These are phyloP conservation scores for Actinopyga echinites DNA, from an alignment of 53 echinoderm and acorn worm genomes.

Conservation along the genomic window DNA sequence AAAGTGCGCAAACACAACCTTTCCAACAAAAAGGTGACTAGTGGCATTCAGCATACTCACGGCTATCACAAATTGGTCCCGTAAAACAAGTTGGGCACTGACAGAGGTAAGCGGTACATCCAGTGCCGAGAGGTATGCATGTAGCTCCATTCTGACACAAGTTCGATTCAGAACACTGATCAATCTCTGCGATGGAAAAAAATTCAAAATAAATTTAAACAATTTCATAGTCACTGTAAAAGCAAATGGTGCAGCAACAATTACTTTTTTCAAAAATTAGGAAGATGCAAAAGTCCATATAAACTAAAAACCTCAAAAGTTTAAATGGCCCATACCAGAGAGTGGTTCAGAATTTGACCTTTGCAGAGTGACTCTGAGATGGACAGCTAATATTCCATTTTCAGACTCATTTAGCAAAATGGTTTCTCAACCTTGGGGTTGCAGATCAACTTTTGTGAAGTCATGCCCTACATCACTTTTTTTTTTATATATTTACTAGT, in stretches of 20 bases:
- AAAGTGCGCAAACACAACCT: neutral
- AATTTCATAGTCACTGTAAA: neutral
- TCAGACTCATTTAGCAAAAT: neutral
- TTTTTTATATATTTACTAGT: too few species aligned
- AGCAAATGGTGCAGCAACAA: too few species aligned
- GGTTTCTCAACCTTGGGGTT: too few species aligned
- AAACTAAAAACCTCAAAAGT: neutral
- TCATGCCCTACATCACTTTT: too few species aligned
- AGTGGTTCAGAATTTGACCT: too few species aligned
- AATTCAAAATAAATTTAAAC: neutral
- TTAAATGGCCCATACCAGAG: neutral
- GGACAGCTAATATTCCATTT: too few species aligned
- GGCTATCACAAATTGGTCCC: slow-evolving; percentile 56
- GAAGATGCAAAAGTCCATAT: too few species aligned
- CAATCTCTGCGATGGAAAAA: slow-evolving; percentile 23
- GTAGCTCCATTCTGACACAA: slow-evolving; percentile 80
- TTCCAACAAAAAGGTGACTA: neutral
- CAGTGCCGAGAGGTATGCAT: slow-evolving; percentile 69
- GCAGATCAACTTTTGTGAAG: too few species aligned
- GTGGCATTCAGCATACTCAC: slow-evolving; percentile 48
- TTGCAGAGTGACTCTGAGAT: too few species aligned
- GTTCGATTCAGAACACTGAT: slow-evolving; percentile 72
- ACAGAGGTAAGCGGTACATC: slow-evolving; percentile 67
- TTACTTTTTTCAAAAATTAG: too few species aligned
- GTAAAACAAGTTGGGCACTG: slow-evolving; percentile 58